phyloP scores from a whole-genome alignment of 30 jellyfish, hydroid and myxozoan species.

The Aurelia sp. region DNA sequence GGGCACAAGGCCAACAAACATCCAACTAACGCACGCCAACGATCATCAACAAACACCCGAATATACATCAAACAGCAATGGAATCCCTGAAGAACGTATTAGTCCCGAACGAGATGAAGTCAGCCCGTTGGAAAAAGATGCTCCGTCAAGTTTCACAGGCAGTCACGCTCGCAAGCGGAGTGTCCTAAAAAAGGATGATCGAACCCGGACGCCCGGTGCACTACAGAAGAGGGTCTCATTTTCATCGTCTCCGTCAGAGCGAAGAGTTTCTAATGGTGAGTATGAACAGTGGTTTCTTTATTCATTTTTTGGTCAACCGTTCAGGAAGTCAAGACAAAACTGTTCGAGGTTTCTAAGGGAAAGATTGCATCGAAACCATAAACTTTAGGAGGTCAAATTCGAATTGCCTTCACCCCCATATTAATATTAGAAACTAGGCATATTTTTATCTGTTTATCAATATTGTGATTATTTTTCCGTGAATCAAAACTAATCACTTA shows the following conservation, averaged over 20 bases:
- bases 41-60: constrained; percentile 1
- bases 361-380: too few relatives aligned
- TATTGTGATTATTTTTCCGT: too few relatives aligned
- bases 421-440: too few relatives aligned
- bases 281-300: too few relatives aligned
- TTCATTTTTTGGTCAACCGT: too few relatives aligned
- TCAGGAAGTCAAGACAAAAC: too few relatives aligned
- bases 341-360: too few relatives aligned
- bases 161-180: constrained; percentile 77
- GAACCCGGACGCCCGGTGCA: constrained; percentile 60
- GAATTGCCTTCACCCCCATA: too few relatives aligned
- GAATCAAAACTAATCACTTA: too few relatives aligned
- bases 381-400: too few relatives aligned
- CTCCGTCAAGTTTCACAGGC: constrained; percentile 8
- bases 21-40: not conserved
- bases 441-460: too few relatives aligned
- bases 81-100: not conserved
- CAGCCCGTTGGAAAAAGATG: constrained; percentile 47
- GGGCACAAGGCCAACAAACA: not conserved
- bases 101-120: constrained; percentile 9
- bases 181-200: constrained; percentile 76
- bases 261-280: constrained; percentile 92
- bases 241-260: constrained; percentile 83
- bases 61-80: constrained; percentile 2
- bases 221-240: constrained; percentile 90